These are phyloP conservation scores for Penaeus japonicus DNA, from an alignment of 1,140 invertebrate genomes.

Conservation along the genomic window DNA sequence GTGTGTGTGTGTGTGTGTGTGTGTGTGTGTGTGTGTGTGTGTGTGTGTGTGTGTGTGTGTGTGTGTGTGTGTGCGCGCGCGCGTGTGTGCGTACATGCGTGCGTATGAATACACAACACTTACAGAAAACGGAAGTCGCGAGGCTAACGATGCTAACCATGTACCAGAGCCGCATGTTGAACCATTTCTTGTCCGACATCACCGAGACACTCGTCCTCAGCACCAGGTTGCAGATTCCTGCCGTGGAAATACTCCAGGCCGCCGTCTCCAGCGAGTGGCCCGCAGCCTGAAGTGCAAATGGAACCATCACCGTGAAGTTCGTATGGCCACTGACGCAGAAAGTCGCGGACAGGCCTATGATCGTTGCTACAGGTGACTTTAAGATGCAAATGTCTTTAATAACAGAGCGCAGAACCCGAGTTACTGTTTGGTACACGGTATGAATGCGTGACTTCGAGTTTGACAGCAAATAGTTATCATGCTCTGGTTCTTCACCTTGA, in stretches of 20 bases:
- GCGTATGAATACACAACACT: background rate
- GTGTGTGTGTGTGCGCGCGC: too few relatives aligned
- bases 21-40: too few relatives aligned
- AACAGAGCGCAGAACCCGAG: background rate
- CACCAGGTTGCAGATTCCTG: background rate
- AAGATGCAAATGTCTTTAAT: slow-evolving; percentile 11
- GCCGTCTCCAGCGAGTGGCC: slow-evolving; percentile 25
- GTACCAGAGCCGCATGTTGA: slow-evolving; percentile 30
- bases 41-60: too few relatives aligned
- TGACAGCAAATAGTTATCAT: too few relatives aligned
- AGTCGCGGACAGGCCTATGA: background rate
- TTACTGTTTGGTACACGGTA: background rate
- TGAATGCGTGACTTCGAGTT: too few relatives aligned
- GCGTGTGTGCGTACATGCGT: too few relatives aligned
- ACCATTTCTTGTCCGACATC: slow-evolving; percentile 31
- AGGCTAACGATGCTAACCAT: background rate
- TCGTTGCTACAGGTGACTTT: slow-evolving; percentile 10
- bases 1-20: too few relatives aligned
- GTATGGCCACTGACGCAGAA: background rate
- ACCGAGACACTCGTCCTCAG: background rate
- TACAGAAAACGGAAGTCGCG: background rate
- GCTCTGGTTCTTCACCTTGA: too few relatives aligned
- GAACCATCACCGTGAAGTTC: slow-evolving; percentile 38
- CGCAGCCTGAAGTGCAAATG: slow-evolving; percentile 14
- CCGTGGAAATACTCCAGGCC: slow-evolving; percentile 19